Conservation (phyloP, 2,888 invertebrate genomes). For the Lagria hirta region DNA sequence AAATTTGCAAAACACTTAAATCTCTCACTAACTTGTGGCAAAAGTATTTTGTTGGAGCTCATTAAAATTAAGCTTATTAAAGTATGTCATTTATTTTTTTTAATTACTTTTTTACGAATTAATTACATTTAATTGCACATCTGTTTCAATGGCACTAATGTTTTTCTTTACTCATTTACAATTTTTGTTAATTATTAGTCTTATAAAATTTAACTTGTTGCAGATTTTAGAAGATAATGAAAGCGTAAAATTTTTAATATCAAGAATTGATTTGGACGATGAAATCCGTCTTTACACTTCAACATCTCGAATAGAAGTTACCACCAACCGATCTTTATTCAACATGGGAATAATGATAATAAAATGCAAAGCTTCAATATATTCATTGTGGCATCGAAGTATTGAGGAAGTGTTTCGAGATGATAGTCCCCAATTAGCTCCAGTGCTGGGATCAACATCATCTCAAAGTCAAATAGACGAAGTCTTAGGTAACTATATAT, state of each 20-base stretch:
- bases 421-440: constrained; percentile 46
- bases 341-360: constrained; percentile 43
- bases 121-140: no score
- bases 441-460: constrained; percentile 51
- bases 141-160: no score
- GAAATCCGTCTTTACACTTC: constrained; percentile 41
- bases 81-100: no score
- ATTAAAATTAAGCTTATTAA: no score
- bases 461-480: constrained; percentile 49
- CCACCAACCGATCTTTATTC: constrained; percentile 44
- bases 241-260: constrained; percentile 38
- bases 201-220: no score
- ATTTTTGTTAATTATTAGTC: no score
- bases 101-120: no score
- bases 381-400: constrained; percentile 43
- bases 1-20: no score
- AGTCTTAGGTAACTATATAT: constrained; percentile 29
- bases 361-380: constrained; percentile 46
- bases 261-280: constrained; percentile 35
- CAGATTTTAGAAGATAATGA: constrained; percentile 41
- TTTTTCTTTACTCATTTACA: no score
- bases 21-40: no score
- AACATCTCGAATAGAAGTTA: constrained; percentile 45
- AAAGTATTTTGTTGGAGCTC: no score
- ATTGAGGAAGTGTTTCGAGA: constrained; percentile 45